phyloP scores from a whole-genome alignment of 2,113 vertebrate species.

The Sceloporus tristichus region DNA sequence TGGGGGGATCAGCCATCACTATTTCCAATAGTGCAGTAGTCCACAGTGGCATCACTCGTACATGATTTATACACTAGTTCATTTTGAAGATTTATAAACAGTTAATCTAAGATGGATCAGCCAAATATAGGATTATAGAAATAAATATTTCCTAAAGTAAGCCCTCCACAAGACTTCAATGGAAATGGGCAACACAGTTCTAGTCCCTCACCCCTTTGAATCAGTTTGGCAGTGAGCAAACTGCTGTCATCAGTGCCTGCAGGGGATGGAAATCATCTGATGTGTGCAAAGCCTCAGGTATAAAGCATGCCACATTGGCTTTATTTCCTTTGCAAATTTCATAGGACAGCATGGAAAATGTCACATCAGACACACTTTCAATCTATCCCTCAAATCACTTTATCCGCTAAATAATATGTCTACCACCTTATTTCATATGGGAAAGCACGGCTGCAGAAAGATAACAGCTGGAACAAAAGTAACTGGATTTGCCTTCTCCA shows the following conservation, averaged over 20 bases:
- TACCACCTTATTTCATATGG: constrained; percentile 8
- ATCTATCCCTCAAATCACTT: constrained; percentile 13
- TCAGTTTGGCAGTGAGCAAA: constrained; percentile 11
- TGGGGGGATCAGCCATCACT: too few species aligned
- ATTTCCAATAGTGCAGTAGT: background rate
- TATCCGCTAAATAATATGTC: constrained; percentile 5
- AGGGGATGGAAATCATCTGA: background rate
- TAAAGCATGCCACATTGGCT: background rate
- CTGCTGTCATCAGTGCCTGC: background rate
- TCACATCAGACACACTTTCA: constrained; percentile 26
- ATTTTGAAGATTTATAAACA: background rate
- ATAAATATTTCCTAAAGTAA: background rate
- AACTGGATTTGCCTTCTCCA: background rate
- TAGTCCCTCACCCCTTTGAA: background rate
- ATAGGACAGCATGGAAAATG: constrained; percentile 17
- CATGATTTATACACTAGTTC: background rate
- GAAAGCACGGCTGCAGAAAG: background rate
- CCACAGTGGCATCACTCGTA: background rate
- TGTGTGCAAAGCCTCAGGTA: background rate
- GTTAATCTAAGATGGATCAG: background rate
- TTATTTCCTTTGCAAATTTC: constrained; percentile 26
- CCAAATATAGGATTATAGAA: background rate
- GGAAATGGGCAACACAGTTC: background rate
- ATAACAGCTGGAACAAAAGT: constrained; percentile 3
- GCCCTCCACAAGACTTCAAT: too few species aligned